phyloP scores from a whole-genome alignment of 1,140 invertebrate species.

The Drosophila sproati region DNA sequence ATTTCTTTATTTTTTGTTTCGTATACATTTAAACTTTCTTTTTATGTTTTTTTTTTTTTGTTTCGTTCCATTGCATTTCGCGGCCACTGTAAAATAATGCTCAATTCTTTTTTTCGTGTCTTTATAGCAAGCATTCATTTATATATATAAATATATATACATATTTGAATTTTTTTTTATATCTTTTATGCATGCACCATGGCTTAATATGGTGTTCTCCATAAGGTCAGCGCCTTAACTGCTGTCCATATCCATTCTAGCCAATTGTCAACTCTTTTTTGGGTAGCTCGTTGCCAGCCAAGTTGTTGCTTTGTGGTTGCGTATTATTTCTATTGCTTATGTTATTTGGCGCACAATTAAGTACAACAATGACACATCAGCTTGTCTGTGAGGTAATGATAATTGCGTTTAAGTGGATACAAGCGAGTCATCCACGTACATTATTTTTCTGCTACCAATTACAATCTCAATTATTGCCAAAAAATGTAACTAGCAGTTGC shows the following conservation, averaged over 20 bases:
- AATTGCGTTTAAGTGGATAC: constrained; percentile 43
- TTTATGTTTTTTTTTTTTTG: constrained; percentile 22
- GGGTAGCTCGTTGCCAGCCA: constrained; percentile 60
- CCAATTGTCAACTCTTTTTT: constrained; percentile 55
- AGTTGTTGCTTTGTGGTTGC: constrained; percentile 30
- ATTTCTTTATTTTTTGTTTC: constrained; percentile 18
- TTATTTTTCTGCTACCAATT: constrained; percentile 16
- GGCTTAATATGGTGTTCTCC: constrained; percentile 31
- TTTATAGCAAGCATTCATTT: constrained; percentile 3
- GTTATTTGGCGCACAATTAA: constrained; percentile 46
- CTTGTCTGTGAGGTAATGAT: constrained; percentile 41
- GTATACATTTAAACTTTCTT: constrained; percentile 47
- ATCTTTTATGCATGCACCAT: constrained; percentile 46
- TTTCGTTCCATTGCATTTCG: constrained; percentile 6
- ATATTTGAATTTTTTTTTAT: constrained; percentile 7
- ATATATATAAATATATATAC: constrained; percentile 20
- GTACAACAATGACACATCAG: constrained; percentile 50
- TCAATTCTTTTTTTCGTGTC: constrained; percentile 28
- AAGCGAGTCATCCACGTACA: constrained; percentile 7
- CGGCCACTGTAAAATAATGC: constrained; percentile 1
- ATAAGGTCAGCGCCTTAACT: constrained; percentile 68
- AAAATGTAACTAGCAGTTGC: not conserved
- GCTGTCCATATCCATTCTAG: constrained; percentile 16
- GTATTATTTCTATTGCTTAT: constrained; percentile 45
- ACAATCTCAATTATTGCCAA: constrained; percentile 12